Evolutionary conservation across 30 jellyfish, hydroid and myxozoan genomes (phyloP), one percentile per base, ranked within the genome.

Genomic region (Mastigias papua): DNA sequence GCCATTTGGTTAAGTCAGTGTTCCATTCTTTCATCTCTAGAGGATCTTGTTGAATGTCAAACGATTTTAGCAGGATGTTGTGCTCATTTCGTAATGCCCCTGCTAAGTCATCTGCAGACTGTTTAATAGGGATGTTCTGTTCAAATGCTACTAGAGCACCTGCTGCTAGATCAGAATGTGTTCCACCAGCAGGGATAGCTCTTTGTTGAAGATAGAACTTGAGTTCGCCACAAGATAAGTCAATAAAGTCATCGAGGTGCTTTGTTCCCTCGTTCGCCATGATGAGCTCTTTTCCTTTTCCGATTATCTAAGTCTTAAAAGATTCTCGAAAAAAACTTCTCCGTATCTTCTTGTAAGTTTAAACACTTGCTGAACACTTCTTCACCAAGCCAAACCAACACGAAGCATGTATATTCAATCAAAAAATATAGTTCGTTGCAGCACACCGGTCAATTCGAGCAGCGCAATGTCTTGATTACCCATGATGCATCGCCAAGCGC

Each of bases 1-100:
- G 91, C 91, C 96, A 87, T 49, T 27, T 69, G 64, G 42, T 84
- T 68, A 84, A 34, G 89, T 84, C 93, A 57, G 67, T 51, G 90
- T 33, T 79, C 78, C 90, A 79, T 4, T 62, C 57, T 49, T n/a
- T n/a, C n/a, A 79, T 79, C 66, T 79, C 90, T 62, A 51, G 25
- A 54, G 81, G 81, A 58, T 78, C 54, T 49, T 78, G n/a, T 35
- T 78, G 89, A 78, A 78, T 62, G 71, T 63, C 84, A 46, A 61
- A 80, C 72, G 46, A 30, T 37, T 62, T 32, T 61, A 80, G 71
- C 65, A 80, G 72, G 0, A 27, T 67, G 21, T 34, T 25, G 34
- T 80, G 22, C 33, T 80, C 84, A 61, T 62, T 32, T 34, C 71
- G 34, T 46, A 61, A 80, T 29, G 76, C 84, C 37, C 33, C 46